Base-by-base conservation (phyloP, 92 coral and sea anemone genomes). In the Parazoanthus swiftii region DNA sequence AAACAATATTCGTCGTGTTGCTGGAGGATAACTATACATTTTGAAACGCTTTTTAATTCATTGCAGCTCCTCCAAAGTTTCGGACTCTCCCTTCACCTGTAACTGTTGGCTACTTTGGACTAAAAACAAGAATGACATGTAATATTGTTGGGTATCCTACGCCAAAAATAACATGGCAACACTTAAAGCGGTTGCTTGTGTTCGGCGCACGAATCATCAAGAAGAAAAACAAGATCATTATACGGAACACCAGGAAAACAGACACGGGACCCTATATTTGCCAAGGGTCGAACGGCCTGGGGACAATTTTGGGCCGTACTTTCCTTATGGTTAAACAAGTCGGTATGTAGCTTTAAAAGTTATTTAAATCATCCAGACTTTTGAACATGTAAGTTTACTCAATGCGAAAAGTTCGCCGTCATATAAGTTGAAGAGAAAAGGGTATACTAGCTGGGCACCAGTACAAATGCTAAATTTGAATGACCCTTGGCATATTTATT, bases 91-190 rank as follows among this genome's bases (percentile, higher is more conserved):
- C 63, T 3, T 78, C 81, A 10, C 36, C 81, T n/a, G 54, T 18
- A 43, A 78, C 35, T 20, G 43, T 39, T 18, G 81, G 81, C 59
- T 77, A 77, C 59, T 11, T 77, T 0, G 81, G 81, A 2, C 29
- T 42, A 59, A 51, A 77, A 77, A 77, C 81, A 8, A 77, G 81
- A 25, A 63, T 77, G 29, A 77, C 26, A 50, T 78, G 81, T 25
- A 66, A 78, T 46, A 78, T 78, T 14, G 81, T 78, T 23, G 81
- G 81, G 25, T 46, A 78, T 43, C 81, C 81, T 8, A 59, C 48
- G 21, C 81, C 81, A 46, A 44, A 9, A 10, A 78, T 78, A 43
- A 78, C 56, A 21, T 78, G 66, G 81, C 29, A 13, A 21, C 35
- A 38, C 7, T 20, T 39, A 9, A 78, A 78, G 3, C 16, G 29